Evolutionary conservation across 2,113 vertebrate species (phyloP).

Genomic region (Lamprotornis superbus): DNA sequence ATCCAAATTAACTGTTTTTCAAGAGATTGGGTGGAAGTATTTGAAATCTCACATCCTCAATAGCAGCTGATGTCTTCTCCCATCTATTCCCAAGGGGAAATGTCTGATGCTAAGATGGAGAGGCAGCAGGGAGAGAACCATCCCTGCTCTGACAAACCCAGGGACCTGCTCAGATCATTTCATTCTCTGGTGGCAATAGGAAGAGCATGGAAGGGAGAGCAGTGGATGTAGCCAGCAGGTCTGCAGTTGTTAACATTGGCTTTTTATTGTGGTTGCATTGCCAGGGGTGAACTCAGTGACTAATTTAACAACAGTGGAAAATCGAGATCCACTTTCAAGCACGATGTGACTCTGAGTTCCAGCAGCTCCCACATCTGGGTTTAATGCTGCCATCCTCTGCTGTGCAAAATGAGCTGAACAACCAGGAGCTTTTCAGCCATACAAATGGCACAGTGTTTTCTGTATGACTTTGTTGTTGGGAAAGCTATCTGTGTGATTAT

Average conservation of each 20-base stretch:
- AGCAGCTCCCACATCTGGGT: not conserved
- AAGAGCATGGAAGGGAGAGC: not conserved
- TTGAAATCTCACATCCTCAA: not conserved
- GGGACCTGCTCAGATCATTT: not conserved
- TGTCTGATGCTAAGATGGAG: not conserved
- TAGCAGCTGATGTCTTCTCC: not conserved
- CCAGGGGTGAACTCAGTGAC: not conserved
- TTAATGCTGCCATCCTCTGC: not conserved
- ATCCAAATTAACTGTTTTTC: not conserved
- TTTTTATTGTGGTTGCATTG: not conserved
- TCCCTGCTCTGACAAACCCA: not conserved
- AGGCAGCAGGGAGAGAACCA: not conserved
- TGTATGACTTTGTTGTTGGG: not conserved
- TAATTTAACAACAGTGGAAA: not conserved
- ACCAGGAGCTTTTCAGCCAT: not conserved
- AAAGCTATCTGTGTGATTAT: slow-evolving; percentile 13
- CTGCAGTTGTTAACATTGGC: not conserved
- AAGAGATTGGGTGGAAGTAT: not conserved
- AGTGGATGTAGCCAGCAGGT: not conserved
- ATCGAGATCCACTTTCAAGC: not conserved
- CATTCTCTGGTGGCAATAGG: not conserved
- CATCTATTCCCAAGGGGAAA: not conserved
- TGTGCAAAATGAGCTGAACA: not conserved
- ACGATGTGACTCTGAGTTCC: not conserved
- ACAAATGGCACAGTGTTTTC: not conserved